These are phyloP conservation scores for Pavo muticus DNA, from an alignment of 2,113 vertebrate species.

Conservation along the genomic window DNA sequence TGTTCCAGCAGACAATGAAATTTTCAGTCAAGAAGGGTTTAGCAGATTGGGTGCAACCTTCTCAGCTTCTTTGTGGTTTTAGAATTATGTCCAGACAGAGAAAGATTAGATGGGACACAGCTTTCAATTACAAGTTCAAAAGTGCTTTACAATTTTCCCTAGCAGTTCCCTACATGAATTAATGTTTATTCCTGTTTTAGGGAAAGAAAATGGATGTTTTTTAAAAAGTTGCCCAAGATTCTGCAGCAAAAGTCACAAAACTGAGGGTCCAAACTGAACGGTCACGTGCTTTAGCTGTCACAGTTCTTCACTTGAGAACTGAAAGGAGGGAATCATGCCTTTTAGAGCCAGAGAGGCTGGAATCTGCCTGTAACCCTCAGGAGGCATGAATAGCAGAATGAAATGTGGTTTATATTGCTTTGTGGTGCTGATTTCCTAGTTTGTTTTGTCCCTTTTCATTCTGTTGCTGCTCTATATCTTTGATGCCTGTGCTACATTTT, in stretches of 20 bases:
- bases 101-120: not conserved
- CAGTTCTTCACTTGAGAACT: not conserved
- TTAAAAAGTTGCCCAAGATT: not conserved
- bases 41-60: not conserved
- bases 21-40: not conserved
- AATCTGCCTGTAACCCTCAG: not conserved
- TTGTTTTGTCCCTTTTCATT: not conserved
- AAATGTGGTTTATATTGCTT: not conserved
- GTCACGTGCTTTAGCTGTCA: not conserved
- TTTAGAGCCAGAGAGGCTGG: not conserved
- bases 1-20: constrained; percentile 44
- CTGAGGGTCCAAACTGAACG: not conserved
- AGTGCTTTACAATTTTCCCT: not conserved
- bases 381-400: not conserved
- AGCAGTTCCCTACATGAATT: not conserved
- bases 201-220: not conserved
- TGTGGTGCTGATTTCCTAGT: not conserved
- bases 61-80: constrained; percentile 12
- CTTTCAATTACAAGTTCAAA: not conserved
- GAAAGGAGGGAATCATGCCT: not conserved
- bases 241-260: not conserved
- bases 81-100: not conserved
- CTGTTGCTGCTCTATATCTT: not conserved
- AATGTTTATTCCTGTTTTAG: not conserved
- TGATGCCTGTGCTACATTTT: not conserved